phyloP scores from a whole-genome alignment of 1,140 invertebrate species.

The Zaprionus capensis region DNA sequence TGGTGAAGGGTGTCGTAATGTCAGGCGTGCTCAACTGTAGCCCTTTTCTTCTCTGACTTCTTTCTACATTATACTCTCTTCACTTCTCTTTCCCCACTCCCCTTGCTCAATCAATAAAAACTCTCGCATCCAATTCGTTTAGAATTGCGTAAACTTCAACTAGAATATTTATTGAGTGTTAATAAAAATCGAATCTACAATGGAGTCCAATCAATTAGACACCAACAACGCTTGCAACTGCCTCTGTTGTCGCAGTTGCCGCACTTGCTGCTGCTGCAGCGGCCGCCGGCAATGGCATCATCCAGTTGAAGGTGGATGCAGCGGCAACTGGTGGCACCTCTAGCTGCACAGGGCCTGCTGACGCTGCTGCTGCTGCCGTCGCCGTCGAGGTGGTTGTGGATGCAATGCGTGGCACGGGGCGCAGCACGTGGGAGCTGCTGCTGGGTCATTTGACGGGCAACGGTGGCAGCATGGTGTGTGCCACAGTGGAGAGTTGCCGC shows the following conservation, averaged over 20 bases:
- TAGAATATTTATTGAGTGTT: slow-evolving; percentile 49
- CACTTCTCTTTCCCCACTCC: background rate
- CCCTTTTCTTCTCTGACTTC: no score
- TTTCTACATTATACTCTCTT: background rate
- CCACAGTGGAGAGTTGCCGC: slow-evolving; percentile 68
- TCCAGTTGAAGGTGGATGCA: slow-evolving; percentile 58
- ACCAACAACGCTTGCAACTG: slow-evolving; percentile 38
- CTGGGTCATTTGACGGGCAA: slow-evolving; percentile 82
- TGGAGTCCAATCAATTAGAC: slow-evolving; percentile 44
- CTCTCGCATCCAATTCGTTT: background rate
- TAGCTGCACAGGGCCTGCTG: background rate
- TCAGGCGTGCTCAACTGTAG: no score
- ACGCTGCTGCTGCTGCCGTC: background rate
- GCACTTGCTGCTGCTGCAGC: slow-evolving; percentile 3
- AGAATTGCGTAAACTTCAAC: slow-evolving; percentile 21
- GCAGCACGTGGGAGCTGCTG: slow-evolving; percentile 70
- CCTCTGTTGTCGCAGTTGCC: background rate
- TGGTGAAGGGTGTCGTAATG: no score
- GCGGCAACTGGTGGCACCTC: slow-evolving; percentile 34
- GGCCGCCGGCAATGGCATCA: slow-evolving; percentile 40
- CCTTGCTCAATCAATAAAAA: background rate
- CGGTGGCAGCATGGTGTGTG: slow-evolving; percentile 68
- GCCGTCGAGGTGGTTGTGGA: slow-evolving; percentile 37
- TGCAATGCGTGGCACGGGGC: slow-evolving; percentile 79
- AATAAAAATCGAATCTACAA: slow-evolving; percentile 25